Percentiles rank a stretch among this genome's conserved stretches.
These are phyloP conservation scores for Mastigias papua DNA, from an alignment of 30 jellyfish, hydroid and myxozoan genomes.

Conservation along the genomic window DNA sequence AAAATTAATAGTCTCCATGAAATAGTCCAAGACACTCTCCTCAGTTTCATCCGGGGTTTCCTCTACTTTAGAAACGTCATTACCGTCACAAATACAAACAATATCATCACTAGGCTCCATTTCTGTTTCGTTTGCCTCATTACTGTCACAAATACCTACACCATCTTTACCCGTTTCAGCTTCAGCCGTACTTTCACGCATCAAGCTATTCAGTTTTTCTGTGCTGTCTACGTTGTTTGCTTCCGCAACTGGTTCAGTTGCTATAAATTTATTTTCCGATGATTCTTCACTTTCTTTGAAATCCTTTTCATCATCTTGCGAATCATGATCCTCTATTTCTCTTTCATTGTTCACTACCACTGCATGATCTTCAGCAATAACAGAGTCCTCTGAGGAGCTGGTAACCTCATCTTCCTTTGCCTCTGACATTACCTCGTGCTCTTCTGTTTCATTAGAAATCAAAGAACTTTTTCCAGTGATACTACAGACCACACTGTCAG, in stretches of 20 bases:
- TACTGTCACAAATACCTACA: too few relatives aligned
- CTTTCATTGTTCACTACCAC: neutral
- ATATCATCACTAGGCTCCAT: neutral
- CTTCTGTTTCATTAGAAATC: neutral
- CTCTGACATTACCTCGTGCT: neutral
- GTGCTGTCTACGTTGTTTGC: neutral
- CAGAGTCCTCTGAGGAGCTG: neutral
- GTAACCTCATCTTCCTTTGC: neutral
- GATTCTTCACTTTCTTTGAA: neutral
- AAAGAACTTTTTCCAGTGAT: neutral
- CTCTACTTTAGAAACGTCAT: neutral
- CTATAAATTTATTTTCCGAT: too few relatives aligned
- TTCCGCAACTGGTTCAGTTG: neutral
- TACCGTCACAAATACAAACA: neutral
- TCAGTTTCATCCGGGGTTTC: constrained; percentile 6
- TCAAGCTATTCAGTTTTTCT: neutral
- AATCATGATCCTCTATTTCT: neutral
- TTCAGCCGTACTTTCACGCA: neutral
- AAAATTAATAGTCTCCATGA: constrained; percentile 18
- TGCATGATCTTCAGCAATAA: neutral
- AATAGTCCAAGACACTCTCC: constrained; percentile 29
- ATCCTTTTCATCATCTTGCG: neutral
- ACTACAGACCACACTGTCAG: neutral
- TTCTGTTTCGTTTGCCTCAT: neutral
- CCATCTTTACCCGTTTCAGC: too few relatives aligned